Percentiles rank a stretch among this genome's conserved stretches.
phyloP scores from a whole-genome alignment of 2,888 invertebrate genomes.

The Nephrotoma flavescens region DNA sequence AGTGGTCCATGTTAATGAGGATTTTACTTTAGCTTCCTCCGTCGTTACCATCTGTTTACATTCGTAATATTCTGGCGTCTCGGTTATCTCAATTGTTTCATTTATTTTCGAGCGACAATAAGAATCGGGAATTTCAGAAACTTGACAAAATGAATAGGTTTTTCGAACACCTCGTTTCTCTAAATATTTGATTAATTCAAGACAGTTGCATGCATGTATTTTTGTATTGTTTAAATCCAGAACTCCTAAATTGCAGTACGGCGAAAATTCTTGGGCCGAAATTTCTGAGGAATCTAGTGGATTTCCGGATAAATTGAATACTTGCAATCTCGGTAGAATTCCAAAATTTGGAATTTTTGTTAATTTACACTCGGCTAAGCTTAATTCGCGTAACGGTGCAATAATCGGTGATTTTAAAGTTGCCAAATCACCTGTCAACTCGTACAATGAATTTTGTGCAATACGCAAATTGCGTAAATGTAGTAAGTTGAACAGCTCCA shows the following conservation, averaged over 20 bases:
- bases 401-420: conserved; percentile 34
- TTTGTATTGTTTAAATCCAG: conserved; percentile 28
- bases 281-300: conserved; percentile 30
- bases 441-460: conserved; percentile 35
- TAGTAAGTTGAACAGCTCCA: conserved; percentile 30
- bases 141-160: neutral
- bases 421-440: conserved; percentile 28
- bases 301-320: conserved; percentile 41
- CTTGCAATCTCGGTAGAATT: conserved; percentile 32
- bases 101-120: neutral
- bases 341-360: conserved; percentile 38
- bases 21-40: neutral
- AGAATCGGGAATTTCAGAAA: neutral
- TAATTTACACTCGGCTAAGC: conserved; percentile 37
- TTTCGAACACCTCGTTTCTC: neutral
- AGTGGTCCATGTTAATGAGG: neutral
- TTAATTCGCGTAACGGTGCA: conserved; percentile 35
- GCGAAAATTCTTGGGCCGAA: conserved; percentile 26
- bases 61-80: neutral
- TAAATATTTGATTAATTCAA: neutral
- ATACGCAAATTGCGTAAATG: conserved; percentile 39
- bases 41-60: neutral
- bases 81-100: neutral
- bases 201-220: conserved; percentile 7
- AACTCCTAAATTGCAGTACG: conserved; percentile 37